These are phyloP conservation scores for Cotesia vestalis DNA, from an alignment of 1,140 invertebrate species.

Conservation along the genomic window DNA sequence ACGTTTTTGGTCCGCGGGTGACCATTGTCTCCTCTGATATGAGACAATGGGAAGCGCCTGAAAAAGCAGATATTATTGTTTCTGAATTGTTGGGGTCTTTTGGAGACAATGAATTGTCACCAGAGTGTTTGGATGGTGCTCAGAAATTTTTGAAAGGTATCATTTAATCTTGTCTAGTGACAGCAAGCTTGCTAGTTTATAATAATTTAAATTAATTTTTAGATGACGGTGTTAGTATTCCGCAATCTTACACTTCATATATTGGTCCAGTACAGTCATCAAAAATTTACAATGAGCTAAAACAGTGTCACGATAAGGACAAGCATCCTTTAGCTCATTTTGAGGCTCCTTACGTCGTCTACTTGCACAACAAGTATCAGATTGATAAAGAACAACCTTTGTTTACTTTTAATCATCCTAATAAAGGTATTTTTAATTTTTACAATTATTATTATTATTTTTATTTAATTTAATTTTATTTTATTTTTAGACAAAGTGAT, in stretches of 20 bases:
- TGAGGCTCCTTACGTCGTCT: constrained; percentile 93
- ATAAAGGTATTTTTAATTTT: constrained; percentile 65
- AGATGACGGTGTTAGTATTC: constrained; percentile 93
- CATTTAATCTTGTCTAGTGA: no score
- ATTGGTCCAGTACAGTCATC: constrained; percentile 85
- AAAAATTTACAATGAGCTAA: constrained; percentile 79
- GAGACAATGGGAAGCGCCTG: constrained; percentile 82
- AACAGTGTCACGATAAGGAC: constrained; percentile 68
- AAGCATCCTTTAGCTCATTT: constrained; percentile 72
- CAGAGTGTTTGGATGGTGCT: constrained; percentile 97
- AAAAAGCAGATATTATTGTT: constrained; percentile 94
- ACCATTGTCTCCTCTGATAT: constrained; percentile 89
- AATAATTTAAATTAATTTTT: constrained; percentile 44
- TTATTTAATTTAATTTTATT: constrained; percentile 5
- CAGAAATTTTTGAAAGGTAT: constrained; percentile 84
- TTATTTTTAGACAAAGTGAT: constrained; percentile 61
- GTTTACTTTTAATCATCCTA: constrained; percentile 92
- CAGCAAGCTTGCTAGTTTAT: background rate
- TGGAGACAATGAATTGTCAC: constrained; percentile 98
- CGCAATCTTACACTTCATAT: constrained; percentile 89
- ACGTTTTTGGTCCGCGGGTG: constrained; percentile 82
- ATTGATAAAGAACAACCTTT: constrained; percentile 81
- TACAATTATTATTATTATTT: background rate
- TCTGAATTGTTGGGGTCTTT: constrained; percentile 97
- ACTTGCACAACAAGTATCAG: constrained; percentile 89